Base-by-base conservation (phyloP, 2,797 vertebrate genomes). In the Enteromius anoplus region DNA sequence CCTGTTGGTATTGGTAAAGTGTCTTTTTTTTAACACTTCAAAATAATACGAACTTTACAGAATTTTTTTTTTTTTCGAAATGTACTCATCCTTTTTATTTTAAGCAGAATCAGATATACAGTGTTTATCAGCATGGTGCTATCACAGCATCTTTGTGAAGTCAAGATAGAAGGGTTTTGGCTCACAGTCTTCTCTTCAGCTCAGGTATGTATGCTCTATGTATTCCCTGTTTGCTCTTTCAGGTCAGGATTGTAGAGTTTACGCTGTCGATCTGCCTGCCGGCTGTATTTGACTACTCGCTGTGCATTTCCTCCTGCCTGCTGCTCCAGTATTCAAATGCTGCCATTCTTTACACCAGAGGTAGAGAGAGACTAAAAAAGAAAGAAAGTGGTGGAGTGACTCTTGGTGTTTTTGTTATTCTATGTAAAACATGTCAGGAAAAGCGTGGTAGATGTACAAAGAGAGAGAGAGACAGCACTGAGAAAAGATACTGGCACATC, bases 251-350 rank as follows among this genome's bases (percentile, higher is more conserved):
- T 45, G 47, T 76, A 34, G 40, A 83, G 75, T 83, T 84, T 85
- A 86, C 42, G 53, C 83, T 77, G 76, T 53, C 19, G 68, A 75
- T 71, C 26, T 65, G 15, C 49, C 64, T 45, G 60, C 5, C 32
- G 40, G 70, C 80, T 72, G 87, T 75, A 90, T 90, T 87, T 89
- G 86, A 91, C 82, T 91, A 21, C 64, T 14, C 78, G 1, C 55
- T 82, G 80, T 64, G 78, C 75, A 81, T 86, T 91, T 90, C 91
- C 90, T 91, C 68, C 55, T 91, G 79, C 77, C 29, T 88, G 84
- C 81, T 79, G 72, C 81, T 84, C 84, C 83, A 86, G 34, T 90
- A 86, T 88, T 92, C 89, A 91, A 92, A 91, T 88, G 23, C n/a
- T 8, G 64, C 19, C 40, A 66, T 70, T 47, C 60, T 60, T 12